A percentile compares a stretch with the other conserved stretches of the same genome.
Conservation (phyloP, 2,888 invertebrate genomes). For the Diaperis boleti region DNA sequence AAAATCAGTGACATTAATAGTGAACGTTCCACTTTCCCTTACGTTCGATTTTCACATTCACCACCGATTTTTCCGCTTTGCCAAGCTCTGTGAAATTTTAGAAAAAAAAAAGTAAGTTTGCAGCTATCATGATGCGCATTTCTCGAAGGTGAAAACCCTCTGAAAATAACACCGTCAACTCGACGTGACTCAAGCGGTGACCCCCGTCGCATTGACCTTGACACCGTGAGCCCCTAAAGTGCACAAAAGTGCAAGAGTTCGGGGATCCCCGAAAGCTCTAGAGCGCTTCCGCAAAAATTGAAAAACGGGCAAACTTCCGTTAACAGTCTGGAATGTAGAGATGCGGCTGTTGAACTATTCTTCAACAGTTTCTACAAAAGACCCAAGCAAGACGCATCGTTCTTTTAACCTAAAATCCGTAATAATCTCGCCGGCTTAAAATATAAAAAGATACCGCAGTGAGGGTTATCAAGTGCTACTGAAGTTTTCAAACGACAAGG, state of each 20-base stretch:
- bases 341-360: constrained; percentile 55
- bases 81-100: too few relatives aligned
- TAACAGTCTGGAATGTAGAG: constrained; percentile 51
- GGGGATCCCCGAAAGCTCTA: neutral
- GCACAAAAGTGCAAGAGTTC: neutral
- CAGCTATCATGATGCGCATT: neutral
- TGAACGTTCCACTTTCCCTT: neutral
- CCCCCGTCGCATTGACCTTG: constrained; percentile 12
- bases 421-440: constrained; percentile 13
- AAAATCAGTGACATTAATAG: too few relatives aligned
- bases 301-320: constrained; percentile 50
- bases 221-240: constrained; percentile 1
- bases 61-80: too few relatives aligned
- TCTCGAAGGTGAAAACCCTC: constrained; percentile 3
- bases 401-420: constrained; percentile 31
- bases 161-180: too few relatives aligned
- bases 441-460: constrained; percentile 14
- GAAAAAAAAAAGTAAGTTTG: too few relatives aligned
- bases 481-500: constrained; percentile 20
- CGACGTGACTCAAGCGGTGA: too few relatives aligned
- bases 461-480: constrained; percentile 27
- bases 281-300: constrained; percentile 11
- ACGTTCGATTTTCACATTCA: neutral
- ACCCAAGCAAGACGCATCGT: constrained; percentile 46
- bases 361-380: constrained; percentile 47